phyloP scores from a whole-genome alignment of 2,888 invertebrate genomes.

The Archips crataeganus region DNA sequence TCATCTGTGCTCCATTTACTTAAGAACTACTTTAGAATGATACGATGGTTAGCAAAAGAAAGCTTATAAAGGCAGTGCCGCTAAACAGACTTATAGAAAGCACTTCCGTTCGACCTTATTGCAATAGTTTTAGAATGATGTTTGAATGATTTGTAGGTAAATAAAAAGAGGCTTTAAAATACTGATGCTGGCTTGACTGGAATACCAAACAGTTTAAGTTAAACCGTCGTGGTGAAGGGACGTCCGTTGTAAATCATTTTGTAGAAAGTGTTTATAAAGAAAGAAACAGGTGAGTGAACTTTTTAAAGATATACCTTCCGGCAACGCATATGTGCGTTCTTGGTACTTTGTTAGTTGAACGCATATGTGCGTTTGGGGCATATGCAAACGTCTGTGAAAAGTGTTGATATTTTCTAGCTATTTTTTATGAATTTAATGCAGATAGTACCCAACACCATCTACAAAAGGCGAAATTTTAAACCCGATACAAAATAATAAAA shows the following conservation, averaged over 20 bases:
- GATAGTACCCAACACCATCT: no score
- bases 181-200: slow-evolving; percentile 2
- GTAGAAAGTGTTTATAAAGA: slow-evolving; percentile 14
- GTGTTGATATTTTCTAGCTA: no score
- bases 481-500: no score
- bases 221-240: slow-evolving; percentile 11
- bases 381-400: no score
- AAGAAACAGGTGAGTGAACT: slow-evolving; percentile 17
- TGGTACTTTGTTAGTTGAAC: not conserved
- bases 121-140: not conserved
- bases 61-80: slow-evolving; percentile 3
- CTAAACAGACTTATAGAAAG: not conserved
- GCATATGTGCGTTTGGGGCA: not conserved
- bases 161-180: slow-evolving; percentile 14
- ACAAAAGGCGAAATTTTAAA: no score
- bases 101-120: slow-evolving; percentile 1
- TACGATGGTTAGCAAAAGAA: not conserved
- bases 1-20: not conserved
- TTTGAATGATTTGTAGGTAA: not conserved
- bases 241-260: slow-evolving; percentile 15
- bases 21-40: not conserved
- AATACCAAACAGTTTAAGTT: slow-evolving; percentile 25
- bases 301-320: not conserved
- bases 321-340: not conserved
- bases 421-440: no score